These are phyloP conservation scores for Stomatorhinus ivindoensis DNA, from an alignment of 2,113 vertebrate genomes.

Conservation along the genomic window DNA sequence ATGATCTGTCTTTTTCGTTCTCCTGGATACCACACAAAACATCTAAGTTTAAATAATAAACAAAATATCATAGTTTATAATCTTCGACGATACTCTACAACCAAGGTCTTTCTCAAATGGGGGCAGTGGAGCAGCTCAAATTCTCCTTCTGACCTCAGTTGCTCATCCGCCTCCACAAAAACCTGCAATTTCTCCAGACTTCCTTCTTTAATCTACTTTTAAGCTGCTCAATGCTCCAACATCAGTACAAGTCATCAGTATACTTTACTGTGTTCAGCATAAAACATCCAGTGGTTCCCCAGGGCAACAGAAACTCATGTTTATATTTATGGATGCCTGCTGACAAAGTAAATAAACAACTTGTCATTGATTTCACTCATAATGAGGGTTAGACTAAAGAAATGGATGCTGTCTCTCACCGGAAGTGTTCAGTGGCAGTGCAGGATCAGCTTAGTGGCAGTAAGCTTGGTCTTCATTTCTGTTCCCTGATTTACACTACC, in stretches of 20 bases:
- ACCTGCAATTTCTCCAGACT: neutral
- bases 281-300: neutral
- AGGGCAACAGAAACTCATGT: neutral
- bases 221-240: neutral
- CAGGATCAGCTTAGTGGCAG: neutral
- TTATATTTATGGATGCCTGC: neutral
- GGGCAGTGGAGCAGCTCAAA: neutral
- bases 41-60: neutral
- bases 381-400: neutral
- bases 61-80: neutral
- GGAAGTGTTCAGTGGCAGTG: neutral
- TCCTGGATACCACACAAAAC: neutral
- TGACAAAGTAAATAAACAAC: neutral
- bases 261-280: neutral
- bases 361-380: neutral
- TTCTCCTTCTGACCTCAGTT: neutral
- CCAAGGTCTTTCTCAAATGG: neutral
- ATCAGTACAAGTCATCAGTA: neutral
- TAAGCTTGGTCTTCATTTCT: neutral
- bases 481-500: neutral
- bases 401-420: neutral
- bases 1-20: neutral
- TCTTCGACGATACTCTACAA: neutral
- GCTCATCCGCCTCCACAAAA: neutral
- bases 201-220: neutral